A percentile compares a stretch with the other conserved stretches of the same genome.
Evolutionary conservation across 2,797 vertebrate species (phyloP).

Genomic region (Pteropus rufus): DNA sequence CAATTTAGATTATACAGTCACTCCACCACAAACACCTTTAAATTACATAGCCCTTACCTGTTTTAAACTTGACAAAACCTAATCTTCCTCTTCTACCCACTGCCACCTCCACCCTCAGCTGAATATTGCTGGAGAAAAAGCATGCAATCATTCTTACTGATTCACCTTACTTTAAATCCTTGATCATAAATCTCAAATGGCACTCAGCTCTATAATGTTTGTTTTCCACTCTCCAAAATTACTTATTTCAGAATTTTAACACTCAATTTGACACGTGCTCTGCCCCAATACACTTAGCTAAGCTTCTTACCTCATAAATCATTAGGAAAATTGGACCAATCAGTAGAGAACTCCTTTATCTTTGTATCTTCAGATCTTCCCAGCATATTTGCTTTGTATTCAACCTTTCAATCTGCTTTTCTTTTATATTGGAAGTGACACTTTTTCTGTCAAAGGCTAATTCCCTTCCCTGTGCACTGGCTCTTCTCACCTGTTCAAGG

Average conservation of each 20-base stretch:
- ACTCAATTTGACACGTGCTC: not conserved
- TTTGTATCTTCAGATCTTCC: not conserved
- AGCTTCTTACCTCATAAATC: not conserved
- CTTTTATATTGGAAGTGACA: not conserved
- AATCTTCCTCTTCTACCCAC: not conserved
- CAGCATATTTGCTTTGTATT: not conserved
- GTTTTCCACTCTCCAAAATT: not conserved
- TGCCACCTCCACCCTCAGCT: not conserved
- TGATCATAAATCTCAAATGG: not conserved
- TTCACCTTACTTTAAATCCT: not conserved
- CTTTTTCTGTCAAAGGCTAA: slow-evolving; percentile 6
- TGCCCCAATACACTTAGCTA: not conserved
- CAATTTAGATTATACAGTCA: not conserved
- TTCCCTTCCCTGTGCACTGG: not conserved
- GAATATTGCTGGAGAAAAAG: not conserved
- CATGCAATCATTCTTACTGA: not conserved
- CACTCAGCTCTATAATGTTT: not conserved
- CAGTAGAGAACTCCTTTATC: not conserved
- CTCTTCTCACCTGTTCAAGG: not conserved
- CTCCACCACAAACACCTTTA: not conserved
- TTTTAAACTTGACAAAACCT: not conserved
- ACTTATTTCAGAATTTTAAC: not conserved
- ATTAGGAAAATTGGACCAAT: not conserved
- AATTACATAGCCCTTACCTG: not conserved
- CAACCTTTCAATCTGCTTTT: not conserved